These are phyloP conservation scores for Pachyramphus minor DNA, from an alignment of 2,113 vertebrate species.

Conservation along the genomic window DNA sequence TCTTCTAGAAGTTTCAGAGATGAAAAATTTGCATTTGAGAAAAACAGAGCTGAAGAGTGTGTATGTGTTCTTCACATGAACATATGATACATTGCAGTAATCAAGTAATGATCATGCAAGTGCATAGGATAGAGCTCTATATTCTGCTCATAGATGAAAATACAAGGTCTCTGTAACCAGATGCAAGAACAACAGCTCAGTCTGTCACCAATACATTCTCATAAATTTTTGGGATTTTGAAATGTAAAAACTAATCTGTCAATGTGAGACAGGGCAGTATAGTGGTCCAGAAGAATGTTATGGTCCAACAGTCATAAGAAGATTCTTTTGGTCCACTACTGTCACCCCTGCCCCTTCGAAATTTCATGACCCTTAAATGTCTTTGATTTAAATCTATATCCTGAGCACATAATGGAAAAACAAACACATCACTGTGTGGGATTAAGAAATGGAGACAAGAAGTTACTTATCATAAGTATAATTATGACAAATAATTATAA, in stretches of 20 bases:
- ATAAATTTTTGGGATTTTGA: background rate
- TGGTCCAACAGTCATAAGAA: background rate
- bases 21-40: background rate
- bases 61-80: background rate
- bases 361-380: background rate
- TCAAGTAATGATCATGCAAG: background rate
- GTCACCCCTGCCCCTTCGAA: background rate
- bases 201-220: background rate
- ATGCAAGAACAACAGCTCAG: background rate
- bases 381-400: background rate
- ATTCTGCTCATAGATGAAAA: background rate
- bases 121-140: background rate
- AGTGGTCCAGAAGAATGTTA: background rate
- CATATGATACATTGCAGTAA: background rate
- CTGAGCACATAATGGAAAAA: background rate
- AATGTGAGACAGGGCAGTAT: background rate
- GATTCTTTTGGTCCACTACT: background rate
- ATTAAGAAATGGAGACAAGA: conserved; percentile 20
- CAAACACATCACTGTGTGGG: background rate
- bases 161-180: background rate
- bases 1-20: background rate
- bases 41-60: background rate
- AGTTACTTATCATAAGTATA: background rate
- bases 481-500: background rate
- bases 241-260: background rate